A percentile compares a stretch with the other conserved stretches of the same genome.
Conservation (phyloP, 2,888 invertebrate species). For the Caenorhabditis imperialis region DNA sequence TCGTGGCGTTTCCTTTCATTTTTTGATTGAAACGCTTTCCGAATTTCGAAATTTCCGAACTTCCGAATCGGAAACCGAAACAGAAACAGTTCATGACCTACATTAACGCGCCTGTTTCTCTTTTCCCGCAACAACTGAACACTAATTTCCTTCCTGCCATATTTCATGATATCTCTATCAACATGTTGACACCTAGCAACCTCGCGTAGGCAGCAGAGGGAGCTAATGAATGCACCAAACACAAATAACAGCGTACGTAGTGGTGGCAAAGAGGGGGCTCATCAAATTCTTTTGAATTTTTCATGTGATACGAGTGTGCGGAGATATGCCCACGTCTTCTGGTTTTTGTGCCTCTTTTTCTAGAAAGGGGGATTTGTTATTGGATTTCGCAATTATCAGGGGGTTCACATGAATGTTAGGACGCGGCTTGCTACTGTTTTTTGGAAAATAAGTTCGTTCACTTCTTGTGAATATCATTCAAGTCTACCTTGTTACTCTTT, state of each 20-base stretch:
- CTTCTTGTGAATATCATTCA: too few relatives aligned
- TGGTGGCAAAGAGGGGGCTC: constrained; percentile 3
- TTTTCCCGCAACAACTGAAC: constrained; percentile 2
- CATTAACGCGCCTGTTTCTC: constrained; percentile 10
- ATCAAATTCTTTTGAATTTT: constrained; percentile 36
- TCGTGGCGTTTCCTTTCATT: too few relatives aligned
- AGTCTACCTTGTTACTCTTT: too few relatives aligned
- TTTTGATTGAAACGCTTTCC: not conserved
- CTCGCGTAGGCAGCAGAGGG: not conserved
- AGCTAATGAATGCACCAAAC: constrained; percentile 10
- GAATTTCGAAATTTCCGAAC: too few relatives aligned
- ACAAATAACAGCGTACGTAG: not conserved
- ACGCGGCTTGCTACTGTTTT: too few relatives aligned
- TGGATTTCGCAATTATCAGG: too few relatives aligned
- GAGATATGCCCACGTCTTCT: constrained; percentile 1
- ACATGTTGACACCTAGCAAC: constrained; percentile 15
- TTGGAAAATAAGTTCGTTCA: too few relatives aligned
- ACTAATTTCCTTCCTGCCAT: constrained; percentile 7
- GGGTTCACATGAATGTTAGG: too few relatives aligned
- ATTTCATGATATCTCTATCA: too few relatives aligned
- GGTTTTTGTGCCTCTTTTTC: not conserved
- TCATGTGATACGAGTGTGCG: constrained; percentile 20
- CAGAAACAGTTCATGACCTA: constrained; percentile 25
- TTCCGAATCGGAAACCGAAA: too few relatives aligned
- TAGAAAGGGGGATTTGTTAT: too few relatives aligned